These are phyloP conservation scores for Xestia rhomboidea DNA, from an alignment of 2,888 invertebrate species.

Conservation along the genomic window DNA sequence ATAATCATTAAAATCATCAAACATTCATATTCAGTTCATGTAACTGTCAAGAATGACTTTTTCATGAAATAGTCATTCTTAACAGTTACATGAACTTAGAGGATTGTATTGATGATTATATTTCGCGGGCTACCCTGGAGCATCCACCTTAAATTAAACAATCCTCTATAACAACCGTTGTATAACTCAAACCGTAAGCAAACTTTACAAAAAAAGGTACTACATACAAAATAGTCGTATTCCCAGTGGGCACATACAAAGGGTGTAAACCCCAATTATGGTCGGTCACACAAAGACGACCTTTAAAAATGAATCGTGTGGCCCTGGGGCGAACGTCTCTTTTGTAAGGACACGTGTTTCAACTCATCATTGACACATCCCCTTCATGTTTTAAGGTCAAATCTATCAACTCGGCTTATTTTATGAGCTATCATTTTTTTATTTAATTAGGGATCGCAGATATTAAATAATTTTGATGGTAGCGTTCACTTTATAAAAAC, in stretches of 20 bases:
- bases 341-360: slow-evolving; percentile 22
- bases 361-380: slow-evolving; percentile 48
- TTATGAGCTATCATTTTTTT: slow-evolving; percentile 36
- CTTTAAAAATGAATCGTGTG: slow-evolving; percentile 47
- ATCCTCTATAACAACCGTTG: background rate
- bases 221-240: slow-evolving; percentile 25
- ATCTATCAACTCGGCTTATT: slow-evolving; percentile 51
- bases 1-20: too few species aligned
- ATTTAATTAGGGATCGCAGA: slow-evolving; percentile 19
- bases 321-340: slow-evolving; percentile 31
- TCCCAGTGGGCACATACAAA: slow-evolving; percentile 40
- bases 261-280: slow-evolving; percentile 59
- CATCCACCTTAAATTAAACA: background rate
- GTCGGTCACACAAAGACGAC: slow-evolving; percentile 30
- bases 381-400: slow-evolving; percentile 51
- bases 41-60: too few species aligned
- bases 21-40: too few species aligned
- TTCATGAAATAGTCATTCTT: too few species aligned
- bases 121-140: too few species aligned
- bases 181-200: slow-evolving; percentile 22
- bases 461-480: slow-evolving; percentile 10
- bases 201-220: slow-evolving; percentile 13
- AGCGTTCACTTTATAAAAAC: background rate
- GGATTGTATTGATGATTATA: too few species aligned
- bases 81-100: too few species aligned